Base-by-base conservation (phyloP, 2,797 vertebrate genomes). In the Phalanger gymnotis region DNA sequence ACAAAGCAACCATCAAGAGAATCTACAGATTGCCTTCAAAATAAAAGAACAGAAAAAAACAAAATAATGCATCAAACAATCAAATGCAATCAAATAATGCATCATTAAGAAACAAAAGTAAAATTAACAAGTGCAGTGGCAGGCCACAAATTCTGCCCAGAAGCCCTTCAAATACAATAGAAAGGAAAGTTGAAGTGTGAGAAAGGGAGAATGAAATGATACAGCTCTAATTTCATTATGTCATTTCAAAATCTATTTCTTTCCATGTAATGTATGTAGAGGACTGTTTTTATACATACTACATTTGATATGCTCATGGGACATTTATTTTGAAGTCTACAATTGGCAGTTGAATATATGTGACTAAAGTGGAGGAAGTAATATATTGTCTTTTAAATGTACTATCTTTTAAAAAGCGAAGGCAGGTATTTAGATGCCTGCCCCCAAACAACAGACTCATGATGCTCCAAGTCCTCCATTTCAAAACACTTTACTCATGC, bases 61-160 rank as follows among this genome's bases (percentile, higher is more conserved):
- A 73, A 73, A 73, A 40, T 2, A 73, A n/a, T n/a, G 58, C 66
- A 19, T 96, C 89, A 93, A 95, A 73, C 34, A n/a, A n/a, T n/a
- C n/a, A n/a, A n/a, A n/a, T n/a, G n/a, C n/a, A n/a, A n/a, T n/a
- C n/a, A 73, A 73, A 40, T 2, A 73, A n/a, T n/a, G 58, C 66
- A 19, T 96, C 89, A 73, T 73, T 40, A 40, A 73, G 28, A 73
- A 96, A 56, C 93, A 94, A 93, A 25, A 90, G 91, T 54, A 92
- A 90, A 97, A 94, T 58, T 58, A 47, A 52, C 57, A 91, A 95
- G 30, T 61, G 92, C 2, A 9, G 53, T 91, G 57, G 4, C 11
- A 87, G 27, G 91, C 93, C 61, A 92, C 31, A 91, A 92, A 56
- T 47, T 54, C 56, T 73, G n/a, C 6, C 16, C n/a, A 73, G 7